phyloP scores from a whole-genome alignment of 2,888 invertebrate species.

The Malachius bipustulatus region DNA sequence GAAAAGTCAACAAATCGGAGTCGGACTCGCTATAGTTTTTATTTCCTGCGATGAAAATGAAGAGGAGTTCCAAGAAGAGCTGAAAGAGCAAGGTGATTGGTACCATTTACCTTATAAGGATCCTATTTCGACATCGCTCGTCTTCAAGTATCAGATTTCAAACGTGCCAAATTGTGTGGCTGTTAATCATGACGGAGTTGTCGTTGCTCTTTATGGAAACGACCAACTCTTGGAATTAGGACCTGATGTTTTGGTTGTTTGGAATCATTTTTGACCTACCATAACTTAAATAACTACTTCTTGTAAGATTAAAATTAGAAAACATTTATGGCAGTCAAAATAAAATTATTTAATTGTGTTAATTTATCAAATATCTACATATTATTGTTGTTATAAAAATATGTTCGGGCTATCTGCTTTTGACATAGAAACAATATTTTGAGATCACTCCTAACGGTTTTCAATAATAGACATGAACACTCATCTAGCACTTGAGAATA shows the following conservation, averaged over 20 bases:
- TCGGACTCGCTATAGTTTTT: not conserved
- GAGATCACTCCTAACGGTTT: too few species aligned
- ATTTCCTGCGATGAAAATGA: not conserved
- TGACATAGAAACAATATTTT: too few species aligned
- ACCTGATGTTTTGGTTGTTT: not conserved
- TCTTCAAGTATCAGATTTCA: not conserved
- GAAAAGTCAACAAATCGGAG: not conserved
- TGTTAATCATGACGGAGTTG: not conserved
- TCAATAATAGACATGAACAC: too few species aligned
- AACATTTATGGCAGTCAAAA: too few species aligned
- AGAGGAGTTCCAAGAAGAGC: not conserved
- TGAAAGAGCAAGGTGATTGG: not conserved
- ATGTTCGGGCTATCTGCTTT: too few species aligned
- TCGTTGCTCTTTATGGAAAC: not conserved
- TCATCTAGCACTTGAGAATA: too few species aligned
- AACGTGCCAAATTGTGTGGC: not conserved
- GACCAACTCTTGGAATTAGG: not conserved
- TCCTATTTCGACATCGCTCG: not conserved
- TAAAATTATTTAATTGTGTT: too few species aligned
- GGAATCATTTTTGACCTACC: too few species aligned
- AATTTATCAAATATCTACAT: too few species aligned
- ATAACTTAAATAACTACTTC: too few species aligned
- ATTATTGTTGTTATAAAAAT: too few species aligned
- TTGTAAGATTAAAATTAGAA: too few species aligned
- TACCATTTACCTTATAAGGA: not conserved